phyloP scores from a whole-genome alignment of 2,797 vertebrate species.

The Paratrypauchen microcephalus region DNA sequence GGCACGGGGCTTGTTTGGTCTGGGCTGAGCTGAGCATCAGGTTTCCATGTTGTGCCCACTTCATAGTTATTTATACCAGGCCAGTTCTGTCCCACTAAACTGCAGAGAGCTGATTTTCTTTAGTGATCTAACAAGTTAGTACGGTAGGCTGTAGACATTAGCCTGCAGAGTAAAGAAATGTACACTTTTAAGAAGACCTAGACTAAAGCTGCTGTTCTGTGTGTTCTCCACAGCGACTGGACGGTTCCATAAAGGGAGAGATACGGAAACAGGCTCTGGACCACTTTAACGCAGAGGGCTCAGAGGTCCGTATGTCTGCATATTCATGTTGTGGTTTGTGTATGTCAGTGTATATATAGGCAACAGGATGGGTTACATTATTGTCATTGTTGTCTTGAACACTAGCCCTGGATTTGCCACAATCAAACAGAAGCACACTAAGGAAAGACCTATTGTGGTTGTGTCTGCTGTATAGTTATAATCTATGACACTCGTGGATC shows the following conservation, averaged over 20 bases:
- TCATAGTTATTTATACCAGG: slow-evolving; percentile 86
- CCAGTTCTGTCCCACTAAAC: slow-evolving; percentile 73
- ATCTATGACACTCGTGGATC: too few species aligned
- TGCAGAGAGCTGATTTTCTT: not conserved
- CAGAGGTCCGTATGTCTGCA: slow-evolving; percentile 83
- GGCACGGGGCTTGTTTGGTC: slow-evolving; percentile 7
- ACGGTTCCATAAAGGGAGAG: slow-evolving; percentile 98
- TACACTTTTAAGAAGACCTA: not conserved
- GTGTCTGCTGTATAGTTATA: too few species aligned
- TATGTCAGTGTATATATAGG: not conserved
- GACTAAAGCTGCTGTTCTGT: slow-evolving; percentile 20
- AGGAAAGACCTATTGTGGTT: too few species aligned
- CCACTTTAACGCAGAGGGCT: slow-evolving; percentile 99
- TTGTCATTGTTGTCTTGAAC: too few species aligned
- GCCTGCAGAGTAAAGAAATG: slow-evolving; percentile 18
- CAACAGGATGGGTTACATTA: too few species aligned
- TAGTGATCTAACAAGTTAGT: not conserved
- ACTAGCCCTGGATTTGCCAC: too few species aligned
- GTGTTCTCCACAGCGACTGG: slow-evolving; percentile 83
- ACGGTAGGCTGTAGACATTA: not conserved
- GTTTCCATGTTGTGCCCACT: slow-evolving; percentile 56
- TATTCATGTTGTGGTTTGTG: not conserved
- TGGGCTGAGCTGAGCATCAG: slow-evolving; percentile 47
- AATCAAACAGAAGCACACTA: too few species aligned
- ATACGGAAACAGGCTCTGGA: slow-evolving; percentile 97